phyloP scores from a whole-genome alignment of 2,113 vertebrate species.

The Macquaria ambigua region DNA sequence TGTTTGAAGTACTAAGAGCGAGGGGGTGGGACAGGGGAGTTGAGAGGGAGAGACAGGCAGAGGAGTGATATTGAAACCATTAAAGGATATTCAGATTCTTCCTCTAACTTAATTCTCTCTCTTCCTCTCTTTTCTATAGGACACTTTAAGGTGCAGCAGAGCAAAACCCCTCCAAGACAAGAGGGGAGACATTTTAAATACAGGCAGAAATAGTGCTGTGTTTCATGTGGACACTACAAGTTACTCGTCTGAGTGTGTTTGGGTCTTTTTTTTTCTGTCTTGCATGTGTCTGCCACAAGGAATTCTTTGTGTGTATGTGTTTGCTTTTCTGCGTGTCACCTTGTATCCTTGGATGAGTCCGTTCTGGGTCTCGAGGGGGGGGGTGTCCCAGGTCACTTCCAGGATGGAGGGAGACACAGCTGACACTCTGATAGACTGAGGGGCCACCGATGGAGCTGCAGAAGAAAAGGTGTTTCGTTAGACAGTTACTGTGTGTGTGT shows the following conservation, averaged over 20 bases:
- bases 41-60: constrained; percentile 11
- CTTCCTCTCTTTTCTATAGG: constrained; percentile 19
- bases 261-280: neutral
- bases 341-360: constrained; percentile 98
- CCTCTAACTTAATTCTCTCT: constrained; percentile 55
- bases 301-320: neutral
- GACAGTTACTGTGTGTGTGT: constrained; percentile 2
- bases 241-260: neutral
- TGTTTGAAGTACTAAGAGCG: constrained; percentile 75
- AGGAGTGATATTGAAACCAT: constrained; percentile 71
- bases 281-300: neutral
- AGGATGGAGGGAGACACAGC: constrained; percentile 90
- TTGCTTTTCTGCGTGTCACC: constrained; percentile 81
- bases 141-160: constrained; percentile 62
- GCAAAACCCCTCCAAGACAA: constrained; percentile 44
- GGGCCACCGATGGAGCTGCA: constrained; percentile 92
- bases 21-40: constrained; percentile 49
- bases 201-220: constrained; percentile 13
- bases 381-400: constrained; percentile 93
- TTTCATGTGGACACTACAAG: neutral
- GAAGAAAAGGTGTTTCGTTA: constrained; percentile 29
- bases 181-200: constrained; percentile 24
- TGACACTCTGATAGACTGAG: constrained; percentile 90
- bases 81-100: constrained; percentile 74
- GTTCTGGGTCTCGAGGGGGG: constrained; percentile 94